phyloP scores from a whole-genome alignment of 2,113 vertebrate species.

The Scomber japonicus region DNA sequence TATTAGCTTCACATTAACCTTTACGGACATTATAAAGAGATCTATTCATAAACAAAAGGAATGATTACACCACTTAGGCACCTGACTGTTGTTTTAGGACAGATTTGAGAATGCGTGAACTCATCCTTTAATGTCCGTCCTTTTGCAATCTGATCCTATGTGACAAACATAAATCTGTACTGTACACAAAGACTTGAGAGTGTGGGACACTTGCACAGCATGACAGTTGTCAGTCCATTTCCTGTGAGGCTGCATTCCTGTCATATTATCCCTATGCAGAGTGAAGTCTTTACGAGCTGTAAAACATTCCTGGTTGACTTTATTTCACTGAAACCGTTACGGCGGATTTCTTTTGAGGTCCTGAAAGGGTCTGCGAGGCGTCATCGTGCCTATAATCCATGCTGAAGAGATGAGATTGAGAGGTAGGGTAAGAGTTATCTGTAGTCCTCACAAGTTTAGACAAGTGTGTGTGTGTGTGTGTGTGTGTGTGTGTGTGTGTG shows the following conservation, averaged over 20 bases:
- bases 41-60: too few relatives aligned
- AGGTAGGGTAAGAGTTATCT: too few relatives aligned
- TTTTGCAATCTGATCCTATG: neutral
- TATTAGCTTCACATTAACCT: too few relatives aligned
- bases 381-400: neutral
- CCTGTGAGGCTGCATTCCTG: constrained; percentile 51
- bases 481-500: constrained; percentile 22
- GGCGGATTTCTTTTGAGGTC: too few relatives aligned
- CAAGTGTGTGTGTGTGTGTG: neutral
- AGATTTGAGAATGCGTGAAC: too few relatives aligned
- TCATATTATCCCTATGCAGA: constrained; percentile 5
- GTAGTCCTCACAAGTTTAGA: too few relatives aligned
- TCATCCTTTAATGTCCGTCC: too few relatives aligned
- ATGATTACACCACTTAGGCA: too few relatives aligned
- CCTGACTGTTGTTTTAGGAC: too few relatives aligned
- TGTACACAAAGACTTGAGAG: constrained; percentile 3
- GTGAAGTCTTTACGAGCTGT: constrained; percentile 8
- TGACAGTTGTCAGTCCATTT: constrained; percentile 63
- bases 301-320: constrained; percentile 2
- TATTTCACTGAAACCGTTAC: neutral
- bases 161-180: neutral
- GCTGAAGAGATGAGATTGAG: neutral
- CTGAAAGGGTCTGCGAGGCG: neutral
- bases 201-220: too few relatives aligned
- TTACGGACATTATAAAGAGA: too few relatives aligned